A percentile compares a stretch with the other conserved stretches of the same genome.
These are phyloP conservation scores for Parambassis ranga DNA, from an alignment of 2,797 vertebrate genomes.

Conservation along the genomic window DNA sequence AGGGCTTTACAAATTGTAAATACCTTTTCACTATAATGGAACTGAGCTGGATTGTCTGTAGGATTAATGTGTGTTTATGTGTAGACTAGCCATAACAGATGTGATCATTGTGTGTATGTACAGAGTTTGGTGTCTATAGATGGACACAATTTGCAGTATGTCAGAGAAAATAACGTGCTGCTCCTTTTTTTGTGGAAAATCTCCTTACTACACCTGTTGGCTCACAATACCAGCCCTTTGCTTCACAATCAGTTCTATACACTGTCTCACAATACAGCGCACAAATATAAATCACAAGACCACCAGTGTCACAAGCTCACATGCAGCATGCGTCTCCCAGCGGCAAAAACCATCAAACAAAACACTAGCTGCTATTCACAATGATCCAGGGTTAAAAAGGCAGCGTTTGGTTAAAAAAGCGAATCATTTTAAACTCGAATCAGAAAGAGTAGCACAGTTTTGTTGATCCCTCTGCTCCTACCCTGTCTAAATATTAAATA, in stretches of 20 bases:
- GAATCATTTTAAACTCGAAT: background rate
- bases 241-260: conserved; percentile 1
- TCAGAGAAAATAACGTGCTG: background rate
- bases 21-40: conserved; percentile 11
- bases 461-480: background rate
- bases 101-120: background rate
- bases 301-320: conserved; percentile 70
- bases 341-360: conserved; percentile 53
- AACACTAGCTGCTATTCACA: conserved; percentile 45
- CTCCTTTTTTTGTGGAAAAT: conserved; percentile 8
- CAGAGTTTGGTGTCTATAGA: background rate
- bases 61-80: conserved; percentile 44
- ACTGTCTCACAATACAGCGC: conserved; percentile 32
- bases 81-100: conserved; percentile 19
- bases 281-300: conserved; percentile 66
- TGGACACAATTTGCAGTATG: background rate
- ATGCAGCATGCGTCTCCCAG: conserved; percentile 64
- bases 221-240: background rate
- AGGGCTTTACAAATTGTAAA: conserved; percentile 22
- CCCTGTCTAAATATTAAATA: conserved; percentile 30
- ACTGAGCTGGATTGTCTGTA: conserved; percentile 31
- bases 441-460: conserved; percentile 8
- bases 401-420: conserved; percentile 8
- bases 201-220: conserved; percentile 5
- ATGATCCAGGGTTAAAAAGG: conserved; percentile 26